These are phyloP conservation scores for Halcyon badia DNA, from an alignment of 2,797 vertebrate genomes.

Conservation along the genomic window DNA sequence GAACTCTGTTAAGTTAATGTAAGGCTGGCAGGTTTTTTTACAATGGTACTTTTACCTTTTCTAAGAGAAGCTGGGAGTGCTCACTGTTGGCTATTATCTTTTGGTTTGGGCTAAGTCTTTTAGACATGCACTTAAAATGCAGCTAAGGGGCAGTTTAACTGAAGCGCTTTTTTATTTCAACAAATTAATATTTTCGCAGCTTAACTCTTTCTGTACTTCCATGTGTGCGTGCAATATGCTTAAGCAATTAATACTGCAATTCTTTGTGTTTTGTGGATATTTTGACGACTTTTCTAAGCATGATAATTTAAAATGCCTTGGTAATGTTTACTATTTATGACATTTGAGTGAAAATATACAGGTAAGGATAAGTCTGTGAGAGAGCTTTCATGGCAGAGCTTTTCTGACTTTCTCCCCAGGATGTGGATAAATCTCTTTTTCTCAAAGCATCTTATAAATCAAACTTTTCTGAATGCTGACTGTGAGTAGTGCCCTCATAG, in stretches of 20 bases:
- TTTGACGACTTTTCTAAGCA: neutral
- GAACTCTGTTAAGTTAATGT: neutral
- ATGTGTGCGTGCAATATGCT: neutral
- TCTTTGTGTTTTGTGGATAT: rapidly evolving
- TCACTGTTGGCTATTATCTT: neutral
- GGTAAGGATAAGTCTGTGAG: neutral
- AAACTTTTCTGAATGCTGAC: neutral
- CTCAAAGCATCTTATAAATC: neutral
- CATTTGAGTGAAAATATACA: neutral
- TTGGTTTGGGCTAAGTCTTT: neutral
- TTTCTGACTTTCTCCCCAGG: neutral
- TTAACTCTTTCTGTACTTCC: neutral
- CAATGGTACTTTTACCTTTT: neutral
- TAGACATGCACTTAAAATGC: neutral
- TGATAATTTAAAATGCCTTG: neutral
- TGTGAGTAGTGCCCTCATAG: neutral
- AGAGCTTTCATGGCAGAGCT: neutral
- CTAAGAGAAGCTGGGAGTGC: neutral
- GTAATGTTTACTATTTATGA: neutral
- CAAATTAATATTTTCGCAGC: neutral
- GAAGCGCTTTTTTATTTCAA: neutral
- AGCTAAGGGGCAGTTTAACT: neutral
- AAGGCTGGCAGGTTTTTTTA: neutral
- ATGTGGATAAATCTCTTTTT: neutral
- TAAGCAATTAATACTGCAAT: neutral